A percentile compares a stretch with the other conserved stretches of the same genome.
These are phyloP conservation scores for Anser brachyrhynchus DNA, from an alignment of 2,113 vertebrate species.

Conservation along the genomic window DNA sequence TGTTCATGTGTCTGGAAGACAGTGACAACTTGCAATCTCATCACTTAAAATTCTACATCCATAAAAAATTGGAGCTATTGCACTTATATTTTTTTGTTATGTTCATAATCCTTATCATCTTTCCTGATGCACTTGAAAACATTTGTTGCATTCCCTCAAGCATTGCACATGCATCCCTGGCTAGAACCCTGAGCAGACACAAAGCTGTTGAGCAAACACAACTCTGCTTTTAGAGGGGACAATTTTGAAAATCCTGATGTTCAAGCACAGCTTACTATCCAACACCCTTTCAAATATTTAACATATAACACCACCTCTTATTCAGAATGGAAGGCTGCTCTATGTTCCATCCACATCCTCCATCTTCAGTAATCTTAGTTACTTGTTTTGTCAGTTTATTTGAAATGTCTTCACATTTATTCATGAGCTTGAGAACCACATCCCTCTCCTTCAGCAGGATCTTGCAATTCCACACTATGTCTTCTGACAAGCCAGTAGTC, in stretches of 20 bases:
- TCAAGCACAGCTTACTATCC: background rate
- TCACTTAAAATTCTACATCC: background rate
- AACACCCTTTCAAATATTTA: background rate
- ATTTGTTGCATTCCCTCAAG: background rate
- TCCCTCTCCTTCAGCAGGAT: constrained; percentile 88
- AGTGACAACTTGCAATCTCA: background rate
- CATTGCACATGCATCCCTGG: background rate
- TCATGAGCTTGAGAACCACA: constrained; percentile 92
- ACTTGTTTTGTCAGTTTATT: constrained; percentile 88
- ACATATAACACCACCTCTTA: constrained; percentile 76
- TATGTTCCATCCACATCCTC: constrained; percentile 76
- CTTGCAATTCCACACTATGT: constrained; percentile 87
- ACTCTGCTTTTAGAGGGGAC: background rate
- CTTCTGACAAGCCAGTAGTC: constrained; percentile 84
- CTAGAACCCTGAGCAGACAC: background rate
- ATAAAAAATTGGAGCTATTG: background rate
- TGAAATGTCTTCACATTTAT: constrained; percentile 92
- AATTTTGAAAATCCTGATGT: background rate
- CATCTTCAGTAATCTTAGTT: constrained; percentile 81
- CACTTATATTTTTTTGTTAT: background rate
- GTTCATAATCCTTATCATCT: background rate
- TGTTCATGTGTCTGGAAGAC: background rate
- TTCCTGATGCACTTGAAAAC: background rate
- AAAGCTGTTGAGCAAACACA: background rate
- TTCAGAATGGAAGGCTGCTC: constrained; percentile 87